phyloP scores from a whole-genome alignment of 2,797 vertebrate genomes.

The Brotula barbata region DNA sequence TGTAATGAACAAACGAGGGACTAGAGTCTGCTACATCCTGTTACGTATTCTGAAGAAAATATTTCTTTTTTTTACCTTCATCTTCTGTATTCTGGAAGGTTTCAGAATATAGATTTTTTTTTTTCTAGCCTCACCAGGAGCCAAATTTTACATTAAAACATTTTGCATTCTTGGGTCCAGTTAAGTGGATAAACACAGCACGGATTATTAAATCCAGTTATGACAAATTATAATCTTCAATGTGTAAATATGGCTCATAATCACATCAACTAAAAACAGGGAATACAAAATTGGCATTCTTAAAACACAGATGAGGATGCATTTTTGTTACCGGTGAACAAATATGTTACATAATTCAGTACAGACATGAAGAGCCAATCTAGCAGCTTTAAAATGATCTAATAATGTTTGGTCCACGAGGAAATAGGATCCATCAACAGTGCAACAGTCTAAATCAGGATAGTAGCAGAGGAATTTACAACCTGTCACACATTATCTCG shows the following conservation, averaged over 20 bases:
- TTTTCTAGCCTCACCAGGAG: not conserved
- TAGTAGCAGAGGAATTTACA: constrained; percentile 33
- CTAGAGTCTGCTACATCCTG: constrained; percentile 5
- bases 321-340: too few species aligned
- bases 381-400: too few species aligned
- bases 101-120: not conserved
- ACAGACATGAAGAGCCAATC: constrained; percentile 4
- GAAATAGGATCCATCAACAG: constrained; percentile 28
- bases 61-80: constrained; percentile 3
- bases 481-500: constrained; percentile 32
- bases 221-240: not conserved
- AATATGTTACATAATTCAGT: too few species aligned
- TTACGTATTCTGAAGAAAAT: not conserved
- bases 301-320: too few species aligned
- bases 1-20: constrained; percentile 4
- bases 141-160: constrained; percentile 3
- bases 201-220: too few species aligned
- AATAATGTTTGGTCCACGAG: too few species aligned
- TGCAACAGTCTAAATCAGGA: constrained; percentile 36
- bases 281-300: too few species aligned
- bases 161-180: not conserved
- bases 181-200: not conserved
- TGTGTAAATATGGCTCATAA: not conserved
- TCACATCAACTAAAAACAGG: not conserved
- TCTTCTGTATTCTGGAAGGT: not conserved